These are phyloP conservation scores for Lampris megalopsis DNA, from an alignment of 2,113 vertebrate genomes.

Conservation along the genomic window DNA sequence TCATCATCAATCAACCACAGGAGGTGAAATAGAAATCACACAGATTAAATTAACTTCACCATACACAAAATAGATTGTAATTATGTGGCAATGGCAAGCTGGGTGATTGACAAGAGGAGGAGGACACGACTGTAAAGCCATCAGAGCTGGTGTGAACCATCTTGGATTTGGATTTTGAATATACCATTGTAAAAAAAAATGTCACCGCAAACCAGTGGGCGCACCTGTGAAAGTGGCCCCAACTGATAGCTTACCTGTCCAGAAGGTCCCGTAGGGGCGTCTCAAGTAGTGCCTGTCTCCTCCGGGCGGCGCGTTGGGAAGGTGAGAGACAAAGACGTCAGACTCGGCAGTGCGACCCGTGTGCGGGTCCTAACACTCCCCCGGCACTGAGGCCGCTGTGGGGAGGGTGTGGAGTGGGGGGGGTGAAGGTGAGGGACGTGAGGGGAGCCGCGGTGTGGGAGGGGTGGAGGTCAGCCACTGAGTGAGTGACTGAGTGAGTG, in stretches of 20 bases:
- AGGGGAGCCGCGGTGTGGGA: background rate
- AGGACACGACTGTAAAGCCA: background rate
- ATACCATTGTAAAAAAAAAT: slow-evolving; percentile 1
- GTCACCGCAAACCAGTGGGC: slow-evolving; percentile 21
- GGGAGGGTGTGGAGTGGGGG: slow-evolving; percentile 74
- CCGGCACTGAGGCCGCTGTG: slow-evolving; percentile 77
- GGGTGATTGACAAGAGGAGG: background rate
- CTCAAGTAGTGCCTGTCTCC: slow-evolving; percentile 62
- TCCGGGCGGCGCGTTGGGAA: slow-evolving; percentile 50
- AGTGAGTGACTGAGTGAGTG: slow-evolving; percentile 33
- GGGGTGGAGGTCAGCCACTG: background rate
- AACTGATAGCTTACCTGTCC: slow-evolving; percentile 74
- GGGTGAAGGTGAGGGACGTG: background rate
- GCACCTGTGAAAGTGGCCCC: slow-evolving; percentile 51
- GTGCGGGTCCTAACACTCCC: slow-evolving; percentile 80
- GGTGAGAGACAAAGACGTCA: slow-evolving; percentile 59
- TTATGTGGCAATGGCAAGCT: background rate
- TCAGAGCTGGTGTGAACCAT: slow-evolving; percentile 1
- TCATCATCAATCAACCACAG: background rate
- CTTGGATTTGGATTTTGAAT: slow-evolving; percentile 36
- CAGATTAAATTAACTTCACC: background rate
- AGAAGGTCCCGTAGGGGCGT: slow-evolving; percentile 57
- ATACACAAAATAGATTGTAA: background rate
- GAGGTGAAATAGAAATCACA: background rate
- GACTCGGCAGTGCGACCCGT: slow-evolving; percentile 66